These are phyloP conservation scores for Eulemur albifrons DNA, from an alignment of 2,797 vertebrate species.

Conservation along the genomic window DNA sequence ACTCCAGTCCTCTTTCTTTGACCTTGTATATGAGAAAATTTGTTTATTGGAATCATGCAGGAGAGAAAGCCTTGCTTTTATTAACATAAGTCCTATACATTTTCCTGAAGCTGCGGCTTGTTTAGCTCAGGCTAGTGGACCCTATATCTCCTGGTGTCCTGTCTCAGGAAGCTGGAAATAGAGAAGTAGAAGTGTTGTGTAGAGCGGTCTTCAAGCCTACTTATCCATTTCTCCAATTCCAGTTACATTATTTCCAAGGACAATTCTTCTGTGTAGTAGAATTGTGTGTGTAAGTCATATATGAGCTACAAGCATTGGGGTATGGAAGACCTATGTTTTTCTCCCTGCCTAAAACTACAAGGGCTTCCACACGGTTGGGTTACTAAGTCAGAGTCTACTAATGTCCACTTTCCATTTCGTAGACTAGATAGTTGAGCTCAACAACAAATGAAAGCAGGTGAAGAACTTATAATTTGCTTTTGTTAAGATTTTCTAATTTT, in stretches of 20 bases:
- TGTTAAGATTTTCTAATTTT: conserved; percentile 43
- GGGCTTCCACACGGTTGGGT: neutral
- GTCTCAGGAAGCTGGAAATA: neutral
- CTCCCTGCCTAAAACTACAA: neutral
- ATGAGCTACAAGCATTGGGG: neutral
- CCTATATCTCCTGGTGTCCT: neutral
- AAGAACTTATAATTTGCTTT: conserved; percentile 23
- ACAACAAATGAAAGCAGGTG: conserved; percentile 27
- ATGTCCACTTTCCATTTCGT: neutral
- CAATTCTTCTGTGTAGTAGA: neutral
- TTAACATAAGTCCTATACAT: neutral
- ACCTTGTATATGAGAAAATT: neutral
- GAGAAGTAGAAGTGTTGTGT: neutral
- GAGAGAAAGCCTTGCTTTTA: neutral
- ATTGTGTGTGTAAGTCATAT: neutral
- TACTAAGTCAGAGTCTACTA: neutral
- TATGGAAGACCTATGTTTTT: neutral
- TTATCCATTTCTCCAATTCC: neutral
- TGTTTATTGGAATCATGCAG: neutral
- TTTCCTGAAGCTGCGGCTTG: neutral
- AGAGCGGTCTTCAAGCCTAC: neutral
- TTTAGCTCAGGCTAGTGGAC: neutral
- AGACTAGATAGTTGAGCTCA: neutral
- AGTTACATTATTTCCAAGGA: neutral
- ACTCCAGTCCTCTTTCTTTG: neutral